A percentile compares a stretch with the other conserved stretches of the same genome.
These are phyloP conservation scores for Nasonia vitripennis DNA, from an alignment of 1,140 invertebrate genomes.

Conservation along the genomic window DNA sequence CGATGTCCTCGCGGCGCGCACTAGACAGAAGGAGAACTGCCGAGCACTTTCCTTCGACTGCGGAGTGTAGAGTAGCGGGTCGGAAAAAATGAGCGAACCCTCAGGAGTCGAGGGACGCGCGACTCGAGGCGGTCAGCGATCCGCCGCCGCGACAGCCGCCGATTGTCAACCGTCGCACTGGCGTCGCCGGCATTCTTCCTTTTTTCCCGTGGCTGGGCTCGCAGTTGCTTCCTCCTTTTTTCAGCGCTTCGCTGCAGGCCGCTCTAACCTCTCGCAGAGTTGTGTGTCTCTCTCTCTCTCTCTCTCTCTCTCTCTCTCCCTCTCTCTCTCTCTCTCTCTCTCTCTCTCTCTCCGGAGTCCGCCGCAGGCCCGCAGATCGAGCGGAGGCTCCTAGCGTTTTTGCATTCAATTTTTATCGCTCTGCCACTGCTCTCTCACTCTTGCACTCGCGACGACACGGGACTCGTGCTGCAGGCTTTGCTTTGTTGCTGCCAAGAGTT, in stretches of 20 bases:
- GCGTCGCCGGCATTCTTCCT: constrained; percentile 49
- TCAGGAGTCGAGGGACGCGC: constrained; percentile 38
- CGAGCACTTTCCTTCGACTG: not conserved
- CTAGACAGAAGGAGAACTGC: not conserved
- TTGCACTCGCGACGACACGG: not conserved
- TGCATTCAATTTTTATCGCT: not conserved
- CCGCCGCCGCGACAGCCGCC: constrained; percentile 31
- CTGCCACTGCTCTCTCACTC: not conserved
- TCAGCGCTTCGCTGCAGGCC: constrained; percentile 2
- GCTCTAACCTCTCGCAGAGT: not conserved
- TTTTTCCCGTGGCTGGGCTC: not conserved
- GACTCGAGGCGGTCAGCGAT: constrained; percentile 33
- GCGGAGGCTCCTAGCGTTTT: not conserved
- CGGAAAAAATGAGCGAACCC: not conserved
- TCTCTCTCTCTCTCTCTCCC: not conserved
- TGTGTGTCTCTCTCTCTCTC: too few species aligned
- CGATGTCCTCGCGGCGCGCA: not conserved
- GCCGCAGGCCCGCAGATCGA: not conserved
- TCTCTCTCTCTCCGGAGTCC: not conserved
- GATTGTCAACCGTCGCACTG: constrained; percentile 48
- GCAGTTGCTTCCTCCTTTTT: not conserved
- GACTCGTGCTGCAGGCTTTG: not conserved
- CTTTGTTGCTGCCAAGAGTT: not conserved
- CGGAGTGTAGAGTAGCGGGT: not conserved
- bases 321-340: too few species aligned